Percentiles rank a stretch among this genome's conserved stretches.
Evolutionary conservation across 2,113 vertebrate genomes (phyloP).

Genomic region (Oreochromis spilurus): DNA sequence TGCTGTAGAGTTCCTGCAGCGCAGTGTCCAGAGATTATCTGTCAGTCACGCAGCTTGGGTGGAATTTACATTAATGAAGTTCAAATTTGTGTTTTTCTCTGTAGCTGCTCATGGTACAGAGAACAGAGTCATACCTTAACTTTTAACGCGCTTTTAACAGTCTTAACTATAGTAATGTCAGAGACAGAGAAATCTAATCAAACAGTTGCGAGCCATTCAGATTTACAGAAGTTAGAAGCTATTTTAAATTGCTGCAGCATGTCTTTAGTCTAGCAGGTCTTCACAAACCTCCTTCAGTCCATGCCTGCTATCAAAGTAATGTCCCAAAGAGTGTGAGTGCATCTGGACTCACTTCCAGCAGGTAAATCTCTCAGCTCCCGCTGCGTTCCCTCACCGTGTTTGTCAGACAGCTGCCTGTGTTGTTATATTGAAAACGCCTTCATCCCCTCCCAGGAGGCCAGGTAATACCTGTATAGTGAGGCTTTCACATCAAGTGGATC

Average conservation of each 20-base stretch:
- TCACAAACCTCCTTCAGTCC: background rate
- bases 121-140: background rate
- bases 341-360: background rate
- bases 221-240: background rate
- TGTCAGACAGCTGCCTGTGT: slow-evolving; percentile 14
- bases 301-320: background rate
- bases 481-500: background rate
- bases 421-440: background rate
- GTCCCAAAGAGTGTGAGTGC: slow-evolving; percentile 4
- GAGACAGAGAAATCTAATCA: background rate
- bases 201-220: background rate
- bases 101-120: background rate
- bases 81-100: background rate
- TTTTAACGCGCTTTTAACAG: background rate
- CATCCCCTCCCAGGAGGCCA: background rate
- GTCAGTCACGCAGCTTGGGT: background rate
- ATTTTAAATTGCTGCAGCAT: background rate
- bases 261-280: background rate
- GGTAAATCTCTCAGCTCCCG: slow-evolving; percentile 8
- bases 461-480: background rate
- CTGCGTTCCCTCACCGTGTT: background rate
- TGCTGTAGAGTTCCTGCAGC: background rate
- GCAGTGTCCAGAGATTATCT: background rate
- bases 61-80: background rate
- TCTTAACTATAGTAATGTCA: background rate